A percentile compares a stretch with the other conserved stretches of the same genome.
phyloP scores from a whole-genome alignment of 1,140 invertebrate genomes.

The Zaprionus lachaisei region DNA sequence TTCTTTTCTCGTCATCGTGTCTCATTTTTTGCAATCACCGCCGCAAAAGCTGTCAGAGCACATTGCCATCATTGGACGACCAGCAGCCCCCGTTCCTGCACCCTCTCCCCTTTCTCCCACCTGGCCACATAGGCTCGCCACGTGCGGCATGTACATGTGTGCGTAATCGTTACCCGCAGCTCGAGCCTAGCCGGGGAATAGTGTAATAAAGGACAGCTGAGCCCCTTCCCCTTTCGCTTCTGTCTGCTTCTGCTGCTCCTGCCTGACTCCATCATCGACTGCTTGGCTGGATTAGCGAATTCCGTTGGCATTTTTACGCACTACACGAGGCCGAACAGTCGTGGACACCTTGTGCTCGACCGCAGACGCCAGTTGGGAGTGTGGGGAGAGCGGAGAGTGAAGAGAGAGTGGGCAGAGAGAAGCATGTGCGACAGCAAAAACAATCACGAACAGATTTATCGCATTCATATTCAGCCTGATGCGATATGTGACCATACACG shows the following conservation, averaged over 20 bases:
- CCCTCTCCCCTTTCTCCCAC: conserved; percentile 39
- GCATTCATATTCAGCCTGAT: conserved; percentile 81
- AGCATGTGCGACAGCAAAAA: conserved; percentile 64
- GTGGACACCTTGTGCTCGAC: conserved; percentile 42
- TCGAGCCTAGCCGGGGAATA: conserved; percentile 57
- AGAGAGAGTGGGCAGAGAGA: not conserved
- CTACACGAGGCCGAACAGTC: conserved; percentile 16
- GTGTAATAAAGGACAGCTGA: conserved; percentile 80
- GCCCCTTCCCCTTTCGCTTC: conserved; percentile 19
- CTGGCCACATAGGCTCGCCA: conserved; percentile 61
- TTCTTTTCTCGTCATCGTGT: conserved; percentile 73
- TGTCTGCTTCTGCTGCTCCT: not conserved
- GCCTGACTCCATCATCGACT: conserved; percentile 13
- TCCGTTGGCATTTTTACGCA: conserved; percentile 69
- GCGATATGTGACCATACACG: conserved; percentile 69
- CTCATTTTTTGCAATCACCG: conserved; percentile 81
- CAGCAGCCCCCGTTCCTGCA: conserved; percentile 7
- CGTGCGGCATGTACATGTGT: conserved; percentile 59
- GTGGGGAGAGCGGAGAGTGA: not conserved
- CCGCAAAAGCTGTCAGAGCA: conserved; percentile 73
- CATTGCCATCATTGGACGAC: conserved; percentile 72
- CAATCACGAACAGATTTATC: conserved; percentile 84
- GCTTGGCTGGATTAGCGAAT: conserved; percentile 71
- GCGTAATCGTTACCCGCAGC: conserved; percentile 58
- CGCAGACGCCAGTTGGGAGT: not conserved